Percentiles rank a stretch among this genome's conserved stretches.
Conservation (phyloP, 2,113 vertebrate species). For the Nibea albiflora region DNA sequence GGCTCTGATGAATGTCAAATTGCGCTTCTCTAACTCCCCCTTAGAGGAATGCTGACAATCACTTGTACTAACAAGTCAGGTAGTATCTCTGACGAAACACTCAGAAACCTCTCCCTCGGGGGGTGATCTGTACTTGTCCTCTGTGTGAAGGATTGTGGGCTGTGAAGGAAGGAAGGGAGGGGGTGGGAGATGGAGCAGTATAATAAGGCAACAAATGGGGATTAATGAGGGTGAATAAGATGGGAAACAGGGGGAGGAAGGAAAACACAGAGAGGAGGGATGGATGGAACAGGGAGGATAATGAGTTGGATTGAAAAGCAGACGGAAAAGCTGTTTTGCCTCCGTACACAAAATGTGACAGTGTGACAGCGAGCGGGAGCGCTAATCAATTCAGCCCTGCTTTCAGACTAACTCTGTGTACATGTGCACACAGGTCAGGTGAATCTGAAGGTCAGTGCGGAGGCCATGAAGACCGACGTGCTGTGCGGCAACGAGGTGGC, state of each 20-base stretch:
- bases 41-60: constrained; percentile 79
- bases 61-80: constrained; percentile 82
- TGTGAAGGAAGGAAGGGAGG: constrained; percentile 51
- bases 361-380: not conserved
- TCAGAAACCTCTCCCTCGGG: constrained; percentile 74
- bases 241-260: constrained; percentile 51
- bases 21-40: constrained; percentile 64
- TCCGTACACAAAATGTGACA: constrained; percentile 45
- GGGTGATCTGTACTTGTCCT: constrained; percentile 76
- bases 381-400: constrained; percentile 18
- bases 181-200: constrained; percentile 46
- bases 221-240: constrained; percentile 68
- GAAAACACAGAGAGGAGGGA: constrained; percentile 28
- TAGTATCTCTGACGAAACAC: constrained; percentile 80
- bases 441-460: constrained; percentile 83
- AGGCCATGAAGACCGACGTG: constrained; percentile 64
- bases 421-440: constrained; percentile 79
- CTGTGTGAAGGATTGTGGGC: constrained; percentile 70
- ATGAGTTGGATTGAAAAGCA: constrained; percentile 49
- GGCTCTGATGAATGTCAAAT: constrained; percentile 71
- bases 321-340: constrained; percentile 32
- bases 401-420: constrained; percentile 8
- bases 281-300: constrained; percentile 26
- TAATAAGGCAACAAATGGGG: constrained; percentile 72
- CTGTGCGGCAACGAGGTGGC: constrained; percentile 78